These are phyloP conservation scores for Caranx ignobilis DNA, from an alignment of 2,113 vertebrate species.

Conservation along the genomic window DNA sequence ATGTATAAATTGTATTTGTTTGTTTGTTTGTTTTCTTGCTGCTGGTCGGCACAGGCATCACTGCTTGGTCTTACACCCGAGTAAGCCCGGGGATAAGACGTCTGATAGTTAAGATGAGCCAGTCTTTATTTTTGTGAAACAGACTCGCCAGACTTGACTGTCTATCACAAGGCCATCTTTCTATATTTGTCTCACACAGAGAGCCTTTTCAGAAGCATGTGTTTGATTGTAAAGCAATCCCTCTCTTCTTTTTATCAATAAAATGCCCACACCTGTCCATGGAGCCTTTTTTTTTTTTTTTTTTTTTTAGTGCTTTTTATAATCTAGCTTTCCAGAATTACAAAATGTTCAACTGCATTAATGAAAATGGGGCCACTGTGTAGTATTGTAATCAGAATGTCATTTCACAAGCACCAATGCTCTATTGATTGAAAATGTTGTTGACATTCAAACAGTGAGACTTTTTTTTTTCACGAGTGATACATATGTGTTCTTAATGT, in stretches of 20 bases:
- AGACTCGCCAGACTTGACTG: too few relatives aligned
- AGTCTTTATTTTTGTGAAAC: too few relatives aligned
- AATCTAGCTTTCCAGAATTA: not conserved
- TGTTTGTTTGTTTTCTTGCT: too few relatives aligned
- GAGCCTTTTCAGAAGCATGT: too few relatives aligned
- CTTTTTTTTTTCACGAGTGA: conserved; percentile 11
- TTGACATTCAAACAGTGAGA: not conserved
- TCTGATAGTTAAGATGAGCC: too few relatives aligned
- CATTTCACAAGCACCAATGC: conserved; percentile 13
- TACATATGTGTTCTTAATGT: conserved; percentile 22
- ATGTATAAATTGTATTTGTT: too few relatives aligned
- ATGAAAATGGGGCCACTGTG: conserved; percentile 1
- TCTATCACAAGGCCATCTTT: too few relatives aligned
- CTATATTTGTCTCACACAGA: too few relatives aligned
- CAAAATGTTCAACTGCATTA: not conserved
- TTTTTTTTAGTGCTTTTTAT: not conserved
- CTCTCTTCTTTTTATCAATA: not conserved
- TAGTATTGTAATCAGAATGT: conserved; percentile 34
- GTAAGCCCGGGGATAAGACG: too few relatives aligned
- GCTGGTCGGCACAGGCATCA: too few relatives aligned
- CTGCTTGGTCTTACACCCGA: too few relatives aligned
- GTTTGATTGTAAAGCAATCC: not conserved
- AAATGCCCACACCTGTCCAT: not conserved
- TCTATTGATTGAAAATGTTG: conserved; percentile 32
- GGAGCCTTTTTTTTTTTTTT: not conserved